Evolutionary conservation across 2,888 invertebrate species (phyloP), one percentile per base, ranked within the genome.

Genomic region (Peribatodes rhomboidaria): DNA sequence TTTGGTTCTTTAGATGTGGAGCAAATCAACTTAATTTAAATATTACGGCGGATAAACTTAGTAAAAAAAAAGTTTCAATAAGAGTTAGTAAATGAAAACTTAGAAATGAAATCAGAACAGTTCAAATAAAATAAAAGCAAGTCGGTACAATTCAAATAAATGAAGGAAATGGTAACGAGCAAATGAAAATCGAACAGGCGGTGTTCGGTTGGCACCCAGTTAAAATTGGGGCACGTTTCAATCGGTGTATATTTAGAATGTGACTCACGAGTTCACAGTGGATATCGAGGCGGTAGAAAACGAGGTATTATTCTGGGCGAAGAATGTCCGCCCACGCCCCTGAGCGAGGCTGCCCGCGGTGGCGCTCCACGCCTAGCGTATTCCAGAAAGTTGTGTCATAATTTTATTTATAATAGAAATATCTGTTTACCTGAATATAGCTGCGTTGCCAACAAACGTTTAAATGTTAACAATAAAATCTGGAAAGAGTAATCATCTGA

Each of bases 241-340:
- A 86, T 85, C 76, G 76, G 52, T 73, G 54, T 92, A 92, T 84
- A 84, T 82, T 87, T 92, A 92, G 90, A 87, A 74, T 71, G 79
- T 92, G 92, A 91, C 82, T 92, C 91, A 90, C 65, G 71, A 78
- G 78, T 84, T 82, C 78, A 81, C 80, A 81, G 81, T 81, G 83
- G 85, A 88, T 84, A 87, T 87, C 78, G 83, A 86, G 88, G 78
- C 77, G 76, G 75, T 80, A 81, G 81, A 86, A 84, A 87, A 84
- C 85, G 59, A 63, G 58, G 73, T 87, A 86, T 87, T 90, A 90
- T 87, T 88, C 82, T 84, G 77, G 78, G 84, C 82, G 75, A 84
- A 86, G 86, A 88, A 89, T 87, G 83, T 79, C 73, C 87, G 86
- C 89, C 90, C 82, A 89, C 87, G 68, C 67, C 58, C 50, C 18